Percentiles rank a stretch among this genome's conserved stretches.
phyloP scores from a whole-genome alignment of 2,113 vertebrate genomes.

The Ammodytes marinus region DNA sequence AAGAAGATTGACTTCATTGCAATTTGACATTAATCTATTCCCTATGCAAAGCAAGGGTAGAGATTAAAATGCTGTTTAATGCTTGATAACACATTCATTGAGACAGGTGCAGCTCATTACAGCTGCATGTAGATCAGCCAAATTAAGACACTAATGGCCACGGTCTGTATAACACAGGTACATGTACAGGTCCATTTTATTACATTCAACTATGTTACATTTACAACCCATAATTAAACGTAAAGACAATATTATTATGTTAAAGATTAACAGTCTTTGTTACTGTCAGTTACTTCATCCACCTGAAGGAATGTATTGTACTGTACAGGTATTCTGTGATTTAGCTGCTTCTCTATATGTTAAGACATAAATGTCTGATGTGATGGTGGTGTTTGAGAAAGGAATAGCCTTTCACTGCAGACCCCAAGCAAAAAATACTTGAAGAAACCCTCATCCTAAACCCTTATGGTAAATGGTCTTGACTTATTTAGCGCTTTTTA shows the following conservation, averaged over 20 bases:
- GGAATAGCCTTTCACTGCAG: no score
- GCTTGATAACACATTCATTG: background rate
- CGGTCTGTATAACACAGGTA: background rate
- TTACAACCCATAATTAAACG: background rate
- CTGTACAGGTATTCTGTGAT: no score
- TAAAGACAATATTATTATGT: background rate
- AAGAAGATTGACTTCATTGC: background rate
- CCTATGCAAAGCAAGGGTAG: background rate
- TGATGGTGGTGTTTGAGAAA: no score
- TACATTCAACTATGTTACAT: background rate
- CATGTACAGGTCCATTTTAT: background rate
- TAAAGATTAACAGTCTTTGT: no score
- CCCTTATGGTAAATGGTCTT: no score
- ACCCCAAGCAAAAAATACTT: no score
- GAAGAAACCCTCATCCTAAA: no score
- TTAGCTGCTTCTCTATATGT: no score
- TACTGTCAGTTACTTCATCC: no score
- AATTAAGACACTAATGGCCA: background rate
- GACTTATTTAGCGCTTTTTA: no score
- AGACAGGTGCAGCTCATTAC: background rate
- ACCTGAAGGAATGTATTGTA: no score
- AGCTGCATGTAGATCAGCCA: background rate
- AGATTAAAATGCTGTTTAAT: background rate
- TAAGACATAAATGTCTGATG: no score
- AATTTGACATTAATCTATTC: background rate